Base-by-base conservation (phyloP, 2,113 vertebrate species). In the Sinocyclocheilus anophthalmus region DNA sequence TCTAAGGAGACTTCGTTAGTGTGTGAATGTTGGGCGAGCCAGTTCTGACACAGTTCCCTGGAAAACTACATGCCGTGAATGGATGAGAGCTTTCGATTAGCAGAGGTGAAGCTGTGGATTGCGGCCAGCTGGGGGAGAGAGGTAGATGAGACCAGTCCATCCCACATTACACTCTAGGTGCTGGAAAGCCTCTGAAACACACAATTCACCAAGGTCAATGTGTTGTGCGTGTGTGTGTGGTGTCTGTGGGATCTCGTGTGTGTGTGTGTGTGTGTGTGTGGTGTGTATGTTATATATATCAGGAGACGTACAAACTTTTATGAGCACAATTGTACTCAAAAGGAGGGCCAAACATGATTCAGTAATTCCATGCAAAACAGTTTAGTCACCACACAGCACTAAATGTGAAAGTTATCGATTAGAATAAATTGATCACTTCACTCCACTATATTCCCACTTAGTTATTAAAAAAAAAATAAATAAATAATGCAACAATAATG, bases 61-160 rank as follows among this genome's bases (percentile, higher is more conserved):
- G 80, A 65, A 65, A 69, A 67, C 73, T 83, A 79, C 50, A 63
- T 59, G 80, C 42, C 16, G 48, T 88, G 81, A 84, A 84, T 26
- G 84, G 84, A 77, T 70, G 84, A 86, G 85, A 57, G 14, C 88
- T 90, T 88, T 45, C 86, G 85, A 87, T 87, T 77, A 88, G 65
- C 69, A 20, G 72, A 91, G 89, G 89, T 80, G 84, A 65, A 90
- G 89, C 91, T 81, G 76, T 70, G 45, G 81, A 89, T 88, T 86
- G 88, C 77, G 67, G 84, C 76, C 61, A 10, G 69, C 88, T 76
- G 83, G 45, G 85, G 84, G 82, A 30, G 78, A 65, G 22, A 72
- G 30, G 67, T 45, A 73, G 79, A 83, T 20, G n/a, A 37, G 42
- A 81, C 75, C 26, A 33, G 59, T 91, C 84, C 72, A 48, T n/a